Evolutionary conservation across 2,888 invertebrate genomes (phyloP).

Genomic region (Embidobia sp.): DNA sequence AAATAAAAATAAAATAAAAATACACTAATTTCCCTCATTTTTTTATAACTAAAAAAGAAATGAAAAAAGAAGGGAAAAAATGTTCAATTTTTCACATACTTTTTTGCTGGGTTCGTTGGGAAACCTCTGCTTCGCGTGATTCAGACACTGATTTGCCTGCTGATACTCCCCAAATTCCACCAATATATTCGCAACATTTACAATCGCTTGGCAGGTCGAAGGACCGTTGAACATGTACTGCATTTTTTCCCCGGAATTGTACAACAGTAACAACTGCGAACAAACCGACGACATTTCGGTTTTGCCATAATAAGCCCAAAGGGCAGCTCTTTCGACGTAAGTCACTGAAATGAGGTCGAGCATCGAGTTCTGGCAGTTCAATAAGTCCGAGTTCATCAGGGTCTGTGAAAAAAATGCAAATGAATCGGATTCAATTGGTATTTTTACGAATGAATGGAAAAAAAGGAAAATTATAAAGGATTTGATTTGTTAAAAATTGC

Average conservation of each 20-base stretch:
- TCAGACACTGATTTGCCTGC: conserved; percentile 84
- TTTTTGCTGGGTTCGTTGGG: conserved; percentile 84
- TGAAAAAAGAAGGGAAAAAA: too few species aligned
- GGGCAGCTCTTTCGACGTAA: conserved; percentile 90
- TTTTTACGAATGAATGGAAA: too few species aligned
- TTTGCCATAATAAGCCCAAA: conserved; percentile 95
- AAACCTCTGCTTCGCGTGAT: conserved; percentile 85
- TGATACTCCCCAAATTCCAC: conserved; percentile 84
- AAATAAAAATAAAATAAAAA: too few species aligned
- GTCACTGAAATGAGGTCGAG: conserved; percentile 91
- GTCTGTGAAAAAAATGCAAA: conserved; percentile 87
- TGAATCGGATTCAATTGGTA: too few species aligned
- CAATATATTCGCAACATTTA: conserved; percentile 85
- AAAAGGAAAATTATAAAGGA: too few species aligned
- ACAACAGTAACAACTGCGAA: conserved; percentile 89
- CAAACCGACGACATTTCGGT: conserved; percentile 91
- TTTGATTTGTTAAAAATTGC: too few species aligned
- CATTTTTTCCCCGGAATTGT: conserved; percentile 86
- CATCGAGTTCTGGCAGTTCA: conserved; percentile 93
- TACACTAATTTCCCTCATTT: too few species aligned
- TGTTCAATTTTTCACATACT: conserved; percentile 63
- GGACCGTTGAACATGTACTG: conserved; percentile 85
- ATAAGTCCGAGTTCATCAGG: conserved; percentile 91
- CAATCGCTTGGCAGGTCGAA: conserved; percentile 87
- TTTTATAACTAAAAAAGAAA: too few species aligned